phyloP scores from a whole-genome alignment of 53 echinoderm and acorn worm species.

The Holothuria scabra region DNA sequence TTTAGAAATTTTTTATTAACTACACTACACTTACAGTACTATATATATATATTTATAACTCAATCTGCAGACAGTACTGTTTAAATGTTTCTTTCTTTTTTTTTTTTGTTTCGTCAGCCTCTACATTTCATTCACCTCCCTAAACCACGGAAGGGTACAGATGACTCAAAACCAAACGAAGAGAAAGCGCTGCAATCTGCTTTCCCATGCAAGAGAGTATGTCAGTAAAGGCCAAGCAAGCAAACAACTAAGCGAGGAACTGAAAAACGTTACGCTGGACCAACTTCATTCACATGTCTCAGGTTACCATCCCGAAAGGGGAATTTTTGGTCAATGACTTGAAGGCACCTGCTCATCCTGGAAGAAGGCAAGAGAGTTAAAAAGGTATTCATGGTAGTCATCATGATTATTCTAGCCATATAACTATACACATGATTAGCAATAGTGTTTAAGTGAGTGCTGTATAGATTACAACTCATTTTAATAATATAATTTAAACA shows the following conservation, averaged over 20 bases:
- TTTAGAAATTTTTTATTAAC: too few species aligned
- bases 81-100: too few species aligned
- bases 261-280: background rate
- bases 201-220: background rate
- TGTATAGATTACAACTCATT: too few species aligned
- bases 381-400: background rate
- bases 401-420: too few species aligned
- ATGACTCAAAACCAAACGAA: background rate
- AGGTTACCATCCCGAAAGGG: background rate
- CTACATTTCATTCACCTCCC: background rate
- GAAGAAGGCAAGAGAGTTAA: conserved; percentile 24
- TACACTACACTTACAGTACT: too few species aligned
- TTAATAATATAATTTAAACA: background rate
- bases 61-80: too few species aligned
- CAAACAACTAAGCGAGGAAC: background rate
- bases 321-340: conserved; percentile 12
- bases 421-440: too few species aligned
- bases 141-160: conserved; percentile 4
- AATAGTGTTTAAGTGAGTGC: too few species aligned
- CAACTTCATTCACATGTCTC: background rate
- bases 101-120: background rate
- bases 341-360: conserved; percentile 13
- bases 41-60: too few species aligned
- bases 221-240: background rate
- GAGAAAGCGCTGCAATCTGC: too few species aligned